Conservation (phyloP, 1,140 invertebrate genomes). For the Neodiprion fabricii region DNA sequence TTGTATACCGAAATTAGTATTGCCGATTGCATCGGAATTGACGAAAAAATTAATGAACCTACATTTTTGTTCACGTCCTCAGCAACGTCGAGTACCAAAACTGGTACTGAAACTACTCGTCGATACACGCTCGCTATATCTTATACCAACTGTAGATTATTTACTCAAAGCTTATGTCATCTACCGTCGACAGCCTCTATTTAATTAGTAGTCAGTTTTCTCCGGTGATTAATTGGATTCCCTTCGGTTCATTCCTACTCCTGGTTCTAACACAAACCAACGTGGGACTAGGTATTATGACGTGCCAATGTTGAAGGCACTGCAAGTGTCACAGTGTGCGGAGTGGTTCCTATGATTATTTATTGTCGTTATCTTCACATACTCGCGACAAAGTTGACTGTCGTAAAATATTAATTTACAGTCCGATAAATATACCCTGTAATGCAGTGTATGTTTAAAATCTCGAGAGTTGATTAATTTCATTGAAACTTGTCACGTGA, state of each 20-base stretch:
- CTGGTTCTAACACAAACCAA: not conserved
- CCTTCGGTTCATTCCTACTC: not conserved
- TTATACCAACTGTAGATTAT: too few relatives aligned
- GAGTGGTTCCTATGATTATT: too few relatives aligned
- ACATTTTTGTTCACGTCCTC: too few relatives aligned
- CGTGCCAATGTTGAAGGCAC: not conserved
- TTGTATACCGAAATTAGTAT: too few relatives aligned
- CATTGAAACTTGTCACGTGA: not conserved
- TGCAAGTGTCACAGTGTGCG: too few relatives aligned
- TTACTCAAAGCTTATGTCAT: not conserved
- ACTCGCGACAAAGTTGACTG: not conserved
- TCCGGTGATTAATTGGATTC: not conserved
- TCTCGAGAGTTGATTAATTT: not conserved
- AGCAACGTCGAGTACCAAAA: too few relatives aligned
- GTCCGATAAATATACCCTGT: not conserved
- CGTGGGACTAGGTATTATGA: not conserved
- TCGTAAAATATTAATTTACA: not conserved
- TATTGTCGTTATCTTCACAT: not conserved
- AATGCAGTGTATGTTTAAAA: not conserved
- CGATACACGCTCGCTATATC: too few relatives aligned
- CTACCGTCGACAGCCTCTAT: not conserved
- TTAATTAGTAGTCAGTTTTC: conserved; percentile 2
- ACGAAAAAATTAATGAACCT: too few relatives aligned
- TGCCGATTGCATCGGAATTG: too few relatives aligned
- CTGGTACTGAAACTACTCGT: too few relatives aligned